Percentiles rank a stretch among this genome's conserved stretches.
phyloP scores from a whole-genome alignment of 2,888 invertebrate species.

The Petrolisthes manimaculis region DNA sequence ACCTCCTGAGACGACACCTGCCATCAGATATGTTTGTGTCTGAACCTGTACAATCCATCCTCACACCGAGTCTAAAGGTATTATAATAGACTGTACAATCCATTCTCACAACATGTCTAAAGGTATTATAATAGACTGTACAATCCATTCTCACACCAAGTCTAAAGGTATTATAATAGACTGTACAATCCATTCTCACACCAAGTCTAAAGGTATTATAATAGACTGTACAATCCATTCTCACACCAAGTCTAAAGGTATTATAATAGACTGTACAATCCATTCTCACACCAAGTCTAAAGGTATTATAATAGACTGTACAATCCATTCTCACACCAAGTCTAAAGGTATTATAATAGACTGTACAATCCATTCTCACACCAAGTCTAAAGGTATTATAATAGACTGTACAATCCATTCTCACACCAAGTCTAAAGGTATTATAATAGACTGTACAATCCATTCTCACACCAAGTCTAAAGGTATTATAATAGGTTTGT shows the following conservation, averaged over 20 bases:
- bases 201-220: constrained; percentile 38
- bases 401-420: no score
- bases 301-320: background rate
- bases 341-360: constrained; percentile 41
- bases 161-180: background rate
- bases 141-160: background rate
- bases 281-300: background rate
- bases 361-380: constrained; percentile 4
- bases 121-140: background rate
- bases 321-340: constrained; percentile 17
- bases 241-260: no score
- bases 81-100: background rate
- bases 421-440: background rate
- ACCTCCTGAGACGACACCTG: constrained; percentile 37
- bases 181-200: constrained; percentile 6
- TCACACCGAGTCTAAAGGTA: constrained; percentile 42
- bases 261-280: background rate
- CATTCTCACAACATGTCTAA: background rate
- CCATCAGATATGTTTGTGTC: constrained; percentile 52
- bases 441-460: background rate
- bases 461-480: background rate
- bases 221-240: background rate
- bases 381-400: constrained; percentile 49
- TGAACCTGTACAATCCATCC: constrained; percentile 23
- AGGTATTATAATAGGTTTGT: no score